These are phyloP conservation scores for Eurystomus gularis DNA, from an alignment of 2,113 vertebrate species.

Conservation along the genomic window DNA sequence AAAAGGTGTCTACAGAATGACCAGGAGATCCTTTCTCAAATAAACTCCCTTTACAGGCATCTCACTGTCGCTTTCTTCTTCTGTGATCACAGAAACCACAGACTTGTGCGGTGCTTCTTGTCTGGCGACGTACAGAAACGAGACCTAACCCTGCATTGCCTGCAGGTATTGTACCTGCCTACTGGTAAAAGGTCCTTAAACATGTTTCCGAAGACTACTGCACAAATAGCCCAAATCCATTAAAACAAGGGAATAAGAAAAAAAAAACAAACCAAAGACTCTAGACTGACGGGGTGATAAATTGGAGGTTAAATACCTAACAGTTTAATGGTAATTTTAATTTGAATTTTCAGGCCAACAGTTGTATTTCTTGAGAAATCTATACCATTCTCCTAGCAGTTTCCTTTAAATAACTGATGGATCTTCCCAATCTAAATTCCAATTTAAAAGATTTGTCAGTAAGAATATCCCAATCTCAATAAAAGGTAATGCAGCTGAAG, in stretches of 20 bases:
- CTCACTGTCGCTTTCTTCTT: background rate
- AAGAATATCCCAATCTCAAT: slow-evolving; percentile 22
- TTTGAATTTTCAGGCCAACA: background rate
- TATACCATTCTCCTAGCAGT: background rate
- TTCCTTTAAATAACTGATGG: slow-evolving; percentile 38
- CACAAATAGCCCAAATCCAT: background rate
- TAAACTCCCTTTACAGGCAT: background rate
- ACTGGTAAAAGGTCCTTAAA: background rate
- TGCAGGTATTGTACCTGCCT: background rate
- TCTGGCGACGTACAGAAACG: background rate
- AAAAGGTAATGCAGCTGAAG: background rate
- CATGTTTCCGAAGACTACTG: background rate
- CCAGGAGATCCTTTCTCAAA: background rate
- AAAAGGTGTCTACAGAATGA: background rate
- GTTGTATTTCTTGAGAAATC: slow-evolving; percentile 8
- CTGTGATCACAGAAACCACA: background rate
- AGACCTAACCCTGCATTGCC: background rate
- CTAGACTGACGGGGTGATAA: background rate
- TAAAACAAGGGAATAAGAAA: background rate
- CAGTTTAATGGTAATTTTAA: background rate
- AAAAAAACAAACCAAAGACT: background rate
- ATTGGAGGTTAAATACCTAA: background rate
- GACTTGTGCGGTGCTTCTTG: background rate
- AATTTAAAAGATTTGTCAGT: slow-evolving; percentile 46
- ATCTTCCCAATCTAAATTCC: slow-evolving; percentile 38